Evolutionary conservation across 2,797 vertebrate species (phyloP).

Genomic region (Lacerta agilis): DNA sequence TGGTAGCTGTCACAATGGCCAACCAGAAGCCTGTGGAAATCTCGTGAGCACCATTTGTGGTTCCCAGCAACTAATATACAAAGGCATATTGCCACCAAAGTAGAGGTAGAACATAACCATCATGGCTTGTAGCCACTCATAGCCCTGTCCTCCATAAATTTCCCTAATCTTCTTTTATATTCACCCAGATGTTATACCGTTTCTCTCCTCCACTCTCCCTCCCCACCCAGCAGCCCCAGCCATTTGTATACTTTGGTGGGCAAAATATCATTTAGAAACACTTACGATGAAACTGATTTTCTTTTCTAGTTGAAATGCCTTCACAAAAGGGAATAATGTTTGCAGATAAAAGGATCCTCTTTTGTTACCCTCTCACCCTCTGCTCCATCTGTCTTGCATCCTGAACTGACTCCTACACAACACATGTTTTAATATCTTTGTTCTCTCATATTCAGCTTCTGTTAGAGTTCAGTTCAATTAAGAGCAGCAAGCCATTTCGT

Average conservation of each 20-base stretch:
- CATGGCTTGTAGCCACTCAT: too few species aligned
- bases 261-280: not conserved
- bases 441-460: not conserved
- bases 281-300: not conserved
- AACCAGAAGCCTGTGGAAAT: too few species aligned
- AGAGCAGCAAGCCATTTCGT: not conserved
- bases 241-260: not conserved
- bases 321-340: not conserved
- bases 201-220: too few species aligned
- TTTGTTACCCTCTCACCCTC: not conserved
- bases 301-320: not conserved
- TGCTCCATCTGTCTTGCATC: not conserved
- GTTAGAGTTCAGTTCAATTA: constrained; percentile 3
- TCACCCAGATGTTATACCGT: not conserved
- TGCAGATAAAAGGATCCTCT: not conserved
- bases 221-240: too few species aligned
- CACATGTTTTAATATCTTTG: not conserved
- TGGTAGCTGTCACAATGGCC: too few species aligned
- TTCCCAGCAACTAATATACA: too few species aligned
- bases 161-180: too few species aligned
- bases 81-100: too few species aligned
- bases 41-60: too few species aligned
- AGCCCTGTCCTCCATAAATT: too few species aligned
- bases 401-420: not conserved
- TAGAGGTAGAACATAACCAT: too few species aligned